Percentiles rank a stretch among this genome's conserved stretches.
Conservation (phyloP, 2,113 vertebrate species). For the Ailuropoda melanoleuca region DNA sequence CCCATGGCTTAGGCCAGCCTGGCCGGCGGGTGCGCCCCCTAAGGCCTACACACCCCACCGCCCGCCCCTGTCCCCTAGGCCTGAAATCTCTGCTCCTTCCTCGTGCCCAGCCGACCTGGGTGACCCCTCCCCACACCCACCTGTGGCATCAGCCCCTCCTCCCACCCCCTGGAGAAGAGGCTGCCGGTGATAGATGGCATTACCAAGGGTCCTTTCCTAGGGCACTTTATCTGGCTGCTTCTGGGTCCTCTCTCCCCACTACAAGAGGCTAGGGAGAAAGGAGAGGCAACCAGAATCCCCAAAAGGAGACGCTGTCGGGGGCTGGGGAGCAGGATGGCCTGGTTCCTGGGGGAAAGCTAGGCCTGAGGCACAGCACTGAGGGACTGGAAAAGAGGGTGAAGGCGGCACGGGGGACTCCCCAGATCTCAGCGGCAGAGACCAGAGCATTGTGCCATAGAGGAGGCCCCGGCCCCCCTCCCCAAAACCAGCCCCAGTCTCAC, state of each 20-base stretch:
- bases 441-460: neutral
- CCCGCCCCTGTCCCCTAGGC: neutral
- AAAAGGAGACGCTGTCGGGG: neutral
- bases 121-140: neutral
- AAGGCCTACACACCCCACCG: neutral
- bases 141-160: conserved; percentile 22
- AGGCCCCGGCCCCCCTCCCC: neutral
- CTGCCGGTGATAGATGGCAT: neutral
- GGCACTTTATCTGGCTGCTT: conserved; percentile 7
- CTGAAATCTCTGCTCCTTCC: neutral
- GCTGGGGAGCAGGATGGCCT: neutral
- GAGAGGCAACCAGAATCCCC: neutral
- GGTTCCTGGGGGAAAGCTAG: neutral
- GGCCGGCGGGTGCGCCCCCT: neutral
- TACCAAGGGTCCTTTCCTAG: conserved; percentile 35
- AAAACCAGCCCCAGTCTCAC: neutral
- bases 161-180: neutral
- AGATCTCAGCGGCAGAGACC: neutral
- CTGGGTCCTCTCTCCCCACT: conserved; percentile 17
- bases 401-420: neutral
- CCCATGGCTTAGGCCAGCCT: neutral
- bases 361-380: neutral
- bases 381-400: neutral
- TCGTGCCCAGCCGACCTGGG: neutral
- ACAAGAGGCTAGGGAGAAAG: neutral